Conservation (phyloP, 2,797 vertebrate species). For the Rachycentron canadum region DNA sequence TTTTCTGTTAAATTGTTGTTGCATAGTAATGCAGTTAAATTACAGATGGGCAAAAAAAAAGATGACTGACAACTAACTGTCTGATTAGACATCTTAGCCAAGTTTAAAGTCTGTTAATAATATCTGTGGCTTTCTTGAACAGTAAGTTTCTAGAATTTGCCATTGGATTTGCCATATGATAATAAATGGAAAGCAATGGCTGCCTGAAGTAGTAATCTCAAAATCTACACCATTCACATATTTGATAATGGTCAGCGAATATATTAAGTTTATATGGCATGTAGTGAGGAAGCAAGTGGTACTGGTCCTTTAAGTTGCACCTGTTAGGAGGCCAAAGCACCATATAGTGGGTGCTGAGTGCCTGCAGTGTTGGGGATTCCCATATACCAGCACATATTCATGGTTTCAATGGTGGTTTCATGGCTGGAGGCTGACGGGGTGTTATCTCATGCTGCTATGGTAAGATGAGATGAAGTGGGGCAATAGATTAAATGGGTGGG, state of each 20-base stretch:
- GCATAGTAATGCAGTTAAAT: too few relatives aligned
- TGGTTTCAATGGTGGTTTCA: constrained; percentile 69
- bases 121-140: not conserved
- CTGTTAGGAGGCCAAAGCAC: constrained; percentile 46
- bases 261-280: constrained; percentile 15
- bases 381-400: constrained; percentile 67
- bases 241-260: constrained; percentile 7
- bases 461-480: constrained; percentile 77
- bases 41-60: too few relatives aligned
- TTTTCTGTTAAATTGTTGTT: too few relatives aligned
- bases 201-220: not conserved
- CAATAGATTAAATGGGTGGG: constrained; percentile 78
- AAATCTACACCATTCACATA: not conserved
- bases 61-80: not conserved
- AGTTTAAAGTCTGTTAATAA: not conserved
- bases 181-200: not conserved
- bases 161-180: constrained; percentile 3
- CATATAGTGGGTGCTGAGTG: constrained; percentile 41
- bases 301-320: constrained; percentile 43
- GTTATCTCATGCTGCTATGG: constrained; percentile 66
- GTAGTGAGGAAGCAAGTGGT: not conserved
- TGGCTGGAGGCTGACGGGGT: constrained; percentile 68
- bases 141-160: constrained; percentile 7
- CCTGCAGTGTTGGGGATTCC: constrained; percentile 72
- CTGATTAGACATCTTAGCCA: too few relatives aligned